Percentiles rank a stretch among this genome's conserved stretches.
phyloP scores from a whole-genome alignment of 2,888 invertebrate species.

The Conops quadrifasciatus region DNA sequence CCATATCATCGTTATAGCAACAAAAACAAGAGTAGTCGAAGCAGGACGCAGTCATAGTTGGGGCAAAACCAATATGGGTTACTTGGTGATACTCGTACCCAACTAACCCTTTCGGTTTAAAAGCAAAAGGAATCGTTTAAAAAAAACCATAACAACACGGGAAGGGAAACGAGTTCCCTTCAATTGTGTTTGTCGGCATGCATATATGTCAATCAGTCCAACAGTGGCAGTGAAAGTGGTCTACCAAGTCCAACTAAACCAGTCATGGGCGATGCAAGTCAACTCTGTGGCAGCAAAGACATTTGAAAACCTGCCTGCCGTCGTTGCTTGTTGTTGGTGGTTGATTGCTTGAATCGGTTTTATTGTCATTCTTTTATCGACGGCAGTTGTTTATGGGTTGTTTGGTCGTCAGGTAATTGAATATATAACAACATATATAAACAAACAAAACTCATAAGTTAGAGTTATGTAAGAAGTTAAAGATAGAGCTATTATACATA shows the following conservation, averaged over 20 bases:
- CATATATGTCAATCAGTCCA: too few species aligned
- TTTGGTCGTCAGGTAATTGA: too few species aligned
- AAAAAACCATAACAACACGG: too few species aligned
- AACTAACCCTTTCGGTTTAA: too few species aligned
- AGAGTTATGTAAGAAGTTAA: background rate
- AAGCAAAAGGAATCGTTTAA: too few species aligned
- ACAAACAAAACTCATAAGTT: background rate
- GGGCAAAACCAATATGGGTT: conserved; percentile 14
- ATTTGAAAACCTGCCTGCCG: background rate
- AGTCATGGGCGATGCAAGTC: background rate
- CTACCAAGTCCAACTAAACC: conserved; percentile 25
- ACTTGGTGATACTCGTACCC: conserved; percentile 14
- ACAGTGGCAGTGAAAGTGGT: conserved; percentile 31
- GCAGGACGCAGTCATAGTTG: too few species aligned
- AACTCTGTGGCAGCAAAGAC: background rate
- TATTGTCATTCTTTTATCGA: too few species aligned
- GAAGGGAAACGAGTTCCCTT: too few species aligned
- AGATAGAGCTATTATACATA: background rate
- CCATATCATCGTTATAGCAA: background rate
- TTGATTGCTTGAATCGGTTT: background rate
- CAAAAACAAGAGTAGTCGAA: background rate
- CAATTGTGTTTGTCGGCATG: too few species aligned
- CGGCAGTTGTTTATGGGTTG: too few species aligned
- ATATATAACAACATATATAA: background rate
- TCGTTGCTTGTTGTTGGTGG: conserved; percentile 1